Evolutionary conservation across 2,113 vertebrate genomes (phyloP).

Genomic region (Anhinga anhinga): DNA sequence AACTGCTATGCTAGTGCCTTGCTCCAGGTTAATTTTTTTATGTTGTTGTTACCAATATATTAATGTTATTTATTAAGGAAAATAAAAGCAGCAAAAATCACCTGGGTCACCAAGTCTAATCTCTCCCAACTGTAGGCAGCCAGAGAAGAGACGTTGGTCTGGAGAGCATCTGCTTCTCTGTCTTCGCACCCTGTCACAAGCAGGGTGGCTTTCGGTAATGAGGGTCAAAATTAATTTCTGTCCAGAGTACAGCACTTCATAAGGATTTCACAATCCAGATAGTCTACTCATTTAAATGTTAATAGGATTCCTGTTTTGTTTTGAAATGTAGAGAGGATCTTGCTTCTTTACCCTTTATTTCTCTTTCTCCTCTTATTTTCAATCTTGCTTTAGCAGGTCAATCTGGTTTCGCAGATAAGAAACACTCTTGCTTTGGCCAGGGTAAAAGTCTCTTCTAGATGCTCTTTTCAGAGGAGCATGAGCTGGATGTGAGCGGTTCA

Average conservation of each 20-base stretch:
- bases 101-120: background rate
- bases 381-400: background rate
- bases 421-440: background rate
- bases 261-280: background rate
- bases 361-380: background rate
- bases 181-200: background rate
- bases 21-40: background rate
- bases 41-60: background rate
- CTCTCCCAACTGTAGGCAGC: background rate
- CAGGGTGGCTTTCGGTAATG: background rate
- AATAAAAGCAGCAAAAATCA: background rate
- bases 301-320: conserved; percentile 2
- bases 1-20: background rate
- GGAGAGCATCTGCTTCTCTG: background rate
- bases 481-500: background rate
- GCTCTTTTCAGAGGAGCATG: background rate
- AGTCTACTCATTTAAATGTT: conserved; percentile 38
- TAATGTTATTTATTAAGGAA: background rate
- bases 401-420: background rate
- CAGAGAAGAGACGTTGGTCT: background rate
- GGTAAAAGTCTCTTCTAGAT: background rate
- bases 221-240: conserved; percentile 19
- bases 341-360: background rate
- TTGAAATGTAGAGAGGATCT: background rate
- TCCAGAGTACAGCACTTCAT: background rate